A percentile compares a stretch with the other conserved stretches of the same genome.
These are phyloP conservation scores for Listrodromus nycthemerus DNA, from an alignment of 2,888 invertebrate genomes.

Conservation along the genomic window DNA sequence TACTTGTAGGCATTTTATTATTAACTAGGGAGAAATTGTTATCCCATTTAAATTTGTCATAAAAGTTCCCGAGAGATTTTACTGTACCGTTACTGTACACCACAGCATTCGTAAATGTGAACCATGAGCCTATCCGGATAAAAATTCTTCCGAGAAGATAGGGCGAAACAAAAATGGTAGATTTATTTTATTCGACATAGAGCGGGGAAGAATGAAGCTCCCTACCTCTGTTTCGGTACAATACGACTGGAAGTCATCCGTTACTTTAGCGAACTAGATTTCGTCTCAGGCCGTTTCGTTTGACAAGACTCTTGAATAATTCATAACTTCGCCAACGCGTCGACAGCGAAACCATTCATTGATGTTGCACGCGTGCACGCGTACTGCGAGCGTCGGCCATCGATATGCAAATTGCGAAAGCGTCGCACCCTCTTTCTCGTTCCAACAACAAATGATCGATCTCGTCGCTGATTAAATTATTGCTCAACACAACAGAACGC, in stretches of 20 bases:
- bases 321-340: constrained; percentile 29
- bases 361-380: background rate
- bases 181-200: constrained; percentile 5
- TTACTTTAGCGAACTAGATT: constrained; percentile 16
- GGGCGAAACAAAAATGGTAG: constrained; percentile 1
- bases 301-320: constrained; percentile 30
- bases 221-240: background rate
- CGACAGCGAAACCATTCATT: background rate
- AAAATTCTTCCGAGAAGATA: constrained; percentile 10
- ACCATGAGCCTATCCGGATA: constrained; percentile 42
- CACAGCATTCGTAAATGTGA: constrained; percentile 9
- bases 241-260: constrained; percentile 20
- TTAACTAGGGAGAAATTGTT: background rate
- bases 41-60: background rate
- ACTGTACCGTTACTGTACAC: background rate
- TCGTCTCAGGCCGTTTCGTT: constrained; percentile 23
- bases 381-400: background rate
- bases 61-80: background rate
- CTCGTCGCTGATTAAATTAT: constrained; percentile 32
- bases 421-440: constrained; percentile 8
- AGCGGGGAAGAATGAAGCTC: constrained; percentile 2
- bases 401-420: constrained; percentile 12
- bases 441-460: constrained; percentile 34
- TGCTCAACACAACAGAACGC: constrained; percentile 17
- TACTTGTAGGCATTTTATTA: background rate